These are phyloP conservation scores for Philypnodon macrostomus DNA, from an alignment of 2,797 vertebrate genomes.

Conservation along the genomic window DNA sequence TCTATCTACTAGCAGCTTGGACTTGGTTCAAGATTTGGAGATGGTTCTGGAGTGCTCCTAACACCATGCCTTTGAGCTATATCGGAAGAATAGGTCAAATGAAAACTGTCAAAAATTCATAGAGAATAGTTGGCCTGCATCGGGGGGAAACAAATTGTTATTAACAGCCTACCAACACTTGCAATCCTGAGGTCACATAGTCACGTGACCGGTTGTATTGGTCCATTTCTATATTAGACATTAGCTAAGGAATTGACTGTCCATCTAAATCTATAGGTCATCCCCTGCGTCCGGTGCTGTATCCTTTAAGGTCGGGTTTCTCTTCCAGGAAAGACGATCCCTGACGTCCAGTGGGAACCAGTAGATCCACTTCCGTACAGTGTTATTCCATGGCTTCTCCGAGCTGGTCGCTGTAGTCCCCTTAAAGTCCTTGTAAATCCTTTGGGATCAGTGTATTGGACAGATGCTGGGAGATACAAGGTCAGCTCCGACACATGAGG, in stretches of 20 bases:
- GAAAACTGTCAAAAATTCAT: too few species aligned
- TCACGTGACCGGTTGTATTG: too few species aligned
- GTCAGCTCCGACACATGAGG: constrained; percentile 6
- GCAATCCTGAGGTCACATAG: too few species aligned
- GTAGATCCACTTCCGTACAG: constrained; percentile 14
- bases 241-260: neutral
- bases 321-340: constrained; percentile 11
- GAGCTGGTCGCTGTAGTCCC: constrained; percentile 7
- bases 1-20: too few species aligned
- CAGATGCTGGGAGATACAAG: constrained; percentile 17
- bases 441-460: constrained; percentile 7
- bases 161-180: too few species aligned
- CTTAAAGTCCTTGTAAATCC: constrained; percentile 20
- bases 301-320: constrained; percentile 7
- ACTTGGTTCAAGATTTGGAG: too few species aligned
- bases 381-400: neutral
- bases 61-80: too few species aligned
- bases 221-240: neutral
- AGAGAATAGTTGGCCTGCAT: too few species aligned
- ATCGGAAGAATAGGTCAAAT: too few species aligned
- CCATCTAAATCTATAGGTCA: constrained; percentile 2
- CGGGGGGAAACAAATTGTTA: too few species aligned
- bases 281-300: neutral
- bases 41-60: too few species aligned
- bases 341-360: constrained; percentile 11